Percentiles rank a stretch among this genome's conserved stretches.
Conservation (phyloP, 2,888 invertebrate species). For the Polietes domitor region DNA sequence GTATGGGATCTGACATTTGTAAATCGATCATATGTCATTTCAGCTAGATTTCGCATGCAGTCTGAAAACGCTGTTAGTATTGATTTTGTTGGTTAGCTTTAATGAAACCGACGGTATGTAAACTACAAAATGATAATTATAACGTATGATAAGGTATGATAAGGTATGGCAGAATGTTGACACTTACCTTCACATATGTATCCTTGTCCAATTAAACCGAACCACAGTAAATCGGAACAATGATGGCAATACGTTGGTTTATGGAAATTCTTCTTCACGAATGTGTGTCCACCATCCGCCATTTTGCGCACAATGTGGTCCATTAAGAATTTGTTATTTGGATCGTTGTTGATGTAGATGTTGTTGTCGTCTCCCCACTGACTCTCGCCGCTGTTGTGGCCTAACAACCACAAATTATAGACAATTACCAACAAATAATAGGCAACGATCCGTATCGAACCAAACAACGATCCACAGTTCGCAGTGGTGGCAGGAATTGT, state of each 20-base stretch:
- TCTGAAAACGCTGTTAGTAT: too few species aligned
- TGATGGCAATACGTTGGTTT: conserved; percentile 99
- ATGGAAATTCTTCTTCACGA: conserved; percentile 99
- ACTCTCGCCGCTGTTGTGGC: not conserved
- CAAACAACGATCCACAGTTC: conserved; percentile 30
- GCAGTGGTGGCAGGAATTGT: conserved; percentile 40
- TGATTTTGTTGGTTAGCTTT: too few species aligned
- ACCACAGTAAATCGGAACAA: conserved; percentile 99
- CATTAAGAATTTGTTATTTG: conserved; percentile 63
- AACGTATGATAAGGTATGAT: too few species aligned
- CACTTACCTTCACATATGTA: conserved; percentile 98
- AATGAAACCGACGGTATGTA: too few species aligned
- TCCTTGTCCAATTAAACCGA: conserved; percentile 98
- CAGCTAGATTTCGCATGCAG: too few species aligned
- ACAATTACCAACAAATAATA: conserved; percentile 35
- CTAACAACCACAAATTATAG: conserved; percentile 9
- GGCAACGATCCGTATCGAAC: not conserved
- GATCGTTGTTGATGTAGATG: conserved; percentile 59
- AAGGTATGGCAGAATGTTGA: too few species aligned
- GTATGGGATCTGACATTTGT: too few species aligned
- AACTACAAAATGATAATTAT: too few species aligned
- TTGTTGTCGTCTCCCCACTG: not conserved
- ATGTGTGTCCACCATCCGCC: conserved; percentile 93
- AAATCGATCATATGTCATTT: too few species aligned
- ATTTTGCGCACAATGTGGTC: conserved; percentile 77